Evolutionary conservation across 2,888 invertebrate species (phyloP).

Genomic region (Ichneumon xanthorius): DNA sequence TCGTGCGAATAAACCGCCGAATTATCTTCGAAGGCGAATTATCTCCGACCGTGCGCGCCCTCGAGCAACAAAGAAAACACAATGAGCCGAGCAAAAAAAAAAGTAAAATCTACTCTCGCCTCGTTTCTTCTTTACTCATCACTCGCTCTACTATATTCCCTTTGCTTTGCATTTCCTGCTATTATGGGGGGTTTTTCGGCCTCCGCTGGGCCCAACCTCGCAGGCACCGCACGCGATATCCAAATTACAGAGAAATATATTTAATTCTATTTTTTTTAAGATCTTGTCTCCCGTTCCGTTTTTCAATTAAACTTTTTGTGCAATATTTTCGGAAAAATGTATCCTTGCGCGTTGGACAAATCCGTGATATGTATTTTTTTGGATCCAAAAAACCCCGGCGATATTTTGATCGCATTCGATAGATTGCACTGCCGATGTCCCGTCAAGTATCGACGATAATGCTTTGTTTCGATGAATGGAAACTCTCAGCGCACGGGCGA

Average conservation of each 20-base stretch:
- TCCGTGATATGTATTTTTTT: background rate
- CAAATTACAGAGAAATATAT: constrained; percentile 48
- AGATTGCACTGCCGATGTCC: background rate
- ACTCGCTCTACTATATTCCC: constrained; percentile 60
- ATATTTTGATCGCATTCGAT: constrained; percentile 12
- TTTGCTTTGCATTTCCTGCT: constrained; percentile 66
- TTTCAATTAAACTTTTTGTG: background rate
- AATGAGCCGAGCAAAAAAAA: constrained; percentile 1
- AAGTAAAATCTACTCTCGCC: constrained; percentile 46
- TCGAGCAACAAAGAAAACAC: constrained; percentile 20
- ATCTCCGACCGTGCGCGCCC: constrained; percentile 6
- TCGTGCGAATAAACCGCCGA: constrained; percentile 50
- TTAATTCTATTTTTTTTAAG: background rate
- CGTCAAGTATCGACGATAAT: background rate
- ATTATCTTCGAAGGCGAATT: constrained; percentile 39
- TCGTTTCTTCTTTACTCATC: constrained; percentile 70
- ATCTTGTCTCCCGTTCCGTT: constrained; percentile 29
- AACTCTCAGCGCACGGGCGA: background rate
- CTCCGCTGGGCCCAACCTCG: constrained; percentile 31
- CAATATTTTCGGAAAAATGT: background rate
- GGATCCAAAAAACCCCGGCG: background rate
- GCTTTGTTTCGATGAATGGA: constrained; percentile 55
- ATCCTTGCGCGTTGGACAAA: background rate
- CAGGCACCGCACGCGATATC: constrained; percentile 57
- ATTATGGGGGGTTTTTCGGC: constrained; percentile 38